Evolutionary conservation across 2,113 vertebrate genomes (phyloP), one percentile per base, ranked within the genome.

Genomic region (Ciconia stormi): DNA sequence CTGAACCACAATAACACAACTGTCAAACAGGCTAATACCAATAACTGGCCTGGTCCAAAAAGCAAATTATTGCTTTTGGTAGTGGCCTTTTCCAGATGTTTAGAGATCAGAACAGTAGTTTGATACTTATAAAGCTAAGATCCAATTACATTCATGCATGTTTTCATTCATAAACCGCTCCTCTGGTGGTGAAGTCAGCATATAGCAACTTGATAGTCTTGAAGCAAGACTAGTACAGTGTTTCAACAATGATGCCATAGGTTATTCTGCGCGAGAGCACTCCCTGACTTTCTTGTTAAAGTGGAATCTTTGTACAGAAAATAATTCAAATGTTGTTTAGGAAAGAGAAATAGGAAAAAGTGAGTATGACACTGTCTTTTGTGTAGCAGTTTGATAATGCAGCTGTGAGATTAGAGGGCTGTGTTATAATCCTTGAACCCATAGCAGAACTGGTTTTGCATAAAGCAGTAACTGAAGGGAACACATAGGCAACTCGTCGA

Each of bases 401-500:
- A 59, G n/a, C 29, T 79, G 18, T 52, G 47, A 78, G 32, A 50
- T 72, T 17, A 59, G 29, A 82, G 21, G 32, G 23, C n/a, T 79
- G 14, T 8, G 16, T 21, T 53, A 49, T 23, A 84, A 46, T 9
- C 65, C 49, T n/a, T 30, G 23, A 78, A 50, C 4, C 4, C 19
- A 16, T n/a, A 52, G 34, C 23, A 83, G 81, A 89, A 58, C 3
- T 32, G 32, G 30, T 32, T 87, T 74, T 91, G 46, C 78, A 71
- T 17, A 23, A 70, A 78, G 55, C 25, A 52, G 34, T 69, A 52
- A 63, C 25, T 29, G 55, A 40, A 74, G 9, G 15, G 66, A 74
- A 58, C 36, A 32, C 0, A 1, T 16, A 38, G 44, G 15, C 17
- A n/a, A 49, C 29, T 42, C 2, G 0, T 10, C 21, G 18, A 42